phyloP scores from a whole-genome alignment of 1,140 invertebrate species.

The Drosophila setifemur region DNA sequence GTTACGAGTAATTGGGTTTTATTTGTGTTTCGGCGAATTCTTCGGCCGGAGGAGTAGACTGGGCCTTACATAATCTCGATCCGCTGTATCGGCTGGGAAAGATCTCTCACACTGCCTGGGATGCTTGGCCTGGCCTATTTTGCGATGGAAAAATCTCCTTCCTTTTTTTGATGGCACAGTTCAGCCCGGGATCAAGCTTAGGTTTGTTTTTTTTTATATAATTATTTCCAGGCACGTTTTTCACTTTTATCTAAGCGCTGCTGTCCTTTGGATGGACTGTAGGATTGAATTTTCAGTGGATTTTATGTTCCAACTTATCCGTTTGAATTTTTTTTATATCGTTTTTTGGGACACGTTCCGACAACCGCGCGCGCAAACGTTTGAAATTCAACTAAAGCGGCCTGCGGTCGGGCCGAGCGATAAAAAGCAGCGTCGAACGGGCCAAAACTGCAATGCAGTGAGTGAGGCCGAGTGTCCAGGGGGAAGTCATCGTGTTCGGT shows the following conservation, averaged over 20 bases:
- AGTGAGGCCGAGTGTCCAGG: conserved; percentile 7
- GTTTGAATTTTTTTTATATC: conserved; percentile 3
- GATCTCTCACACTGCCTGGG: conserved; percentile 11
- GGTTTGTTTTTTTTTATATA: neutral
- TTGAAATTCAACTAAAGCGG: conserved; percentile 75
- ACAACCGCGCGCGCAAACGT: conserved; percentile 72
- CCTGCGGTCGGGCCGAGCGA: conserved; percentile 51
- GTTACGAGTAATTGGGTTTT: conserved; percentile 31
- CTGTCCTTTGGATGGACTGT: neutral
- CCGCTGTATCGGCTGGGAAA: conserved; percentile 13
- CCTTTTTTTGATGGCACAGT: neutral
- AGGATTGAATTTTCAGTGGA: conserved; percentile 12
- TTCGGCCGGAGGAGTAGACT: conserved; percentile 1
- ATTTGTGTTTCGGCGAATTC: conserved; percentile 12
- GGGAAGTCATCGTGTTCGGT: neutral
- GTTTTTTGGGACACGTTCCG: conserved; percentile 6
- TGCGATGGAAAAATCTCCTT: neutral
- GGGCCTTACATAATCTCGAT: conserved; percentile 39
- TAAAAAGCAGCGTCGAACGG: conserved; percentile 59
- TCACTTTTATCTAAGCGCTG: conserved; percentile 14
- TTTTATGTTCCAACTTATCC: conserved; percentile 4
- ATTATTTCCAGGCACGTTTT: conserved; percentile 10
- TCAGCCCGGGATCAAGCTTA: conserved; percentile 13
- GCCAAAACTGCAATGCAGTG: conserved; percentile 22
- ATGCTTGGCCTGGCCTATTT: conserved; percentile 20